phyloP scores from a whole-genome alignment of 1,140 invertebrate species.

The Cyphomyrmex costatus region DNA sequence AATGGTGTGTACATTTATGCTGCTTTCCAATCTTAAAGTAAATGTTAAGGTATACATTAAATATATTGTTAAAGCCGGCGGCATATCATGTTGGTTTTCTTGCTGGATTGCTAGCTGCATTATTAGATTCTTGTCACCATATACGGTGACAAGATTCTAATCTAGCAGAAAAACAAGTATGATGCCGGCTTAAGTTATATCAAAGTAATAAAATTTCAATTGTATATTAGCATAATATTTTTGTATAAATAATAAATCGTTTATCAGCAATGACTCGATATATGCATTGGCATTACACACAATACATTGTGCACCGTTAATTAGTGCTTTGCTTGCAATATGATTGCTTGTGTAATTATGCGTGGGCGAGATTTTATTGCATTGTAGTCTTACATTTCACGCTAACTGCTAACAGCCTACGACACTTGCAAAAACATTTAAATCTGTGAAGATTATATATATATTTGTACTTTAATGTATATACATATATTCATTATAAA shows the following conservation, averaged over 20 bases:
- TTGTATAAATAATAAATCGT: slow-evolving; percentile 9
- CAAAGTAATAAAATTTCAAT: not conserved
- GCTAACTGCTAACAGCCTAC: not conserved
- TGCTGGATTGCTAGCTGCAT: no score
- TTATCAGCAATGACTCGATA: not conserved
- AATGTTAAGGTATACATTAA: not conserved
- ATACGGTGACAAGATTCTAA: no score
- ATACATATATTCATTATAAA: no score
- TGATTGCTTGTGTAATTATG: slow-evolving; percentile 55
- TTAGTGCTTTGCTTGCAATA: slow-evolving; percentile 6
- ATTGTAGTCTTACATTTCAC: not conserved
- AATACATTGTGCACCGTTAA: not conserved
- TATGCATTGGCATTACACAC: not conserved
- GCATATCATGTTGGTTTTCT: no score
- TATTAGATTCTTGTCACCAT: no score
- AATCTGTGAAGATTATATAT: not conserved
- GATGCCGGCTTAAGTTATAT: no score
- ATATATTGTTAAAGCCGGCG: not conserved
- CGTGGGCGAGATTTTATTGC: slow-evolving; percentile 38
- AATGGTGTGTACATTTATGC: not conserved
- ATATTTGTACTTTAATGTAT: no score
- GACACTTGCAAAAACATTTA: not conserved
- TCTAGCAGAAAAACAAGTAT: no score
- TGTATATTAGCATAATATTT: not conserved
- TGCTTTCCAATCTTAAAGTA: not conserved